phyloP scores from a whole-genome alignment of 2,797 vertebrate genomes.

The Anabacerthia variegaticeps region DNA sequence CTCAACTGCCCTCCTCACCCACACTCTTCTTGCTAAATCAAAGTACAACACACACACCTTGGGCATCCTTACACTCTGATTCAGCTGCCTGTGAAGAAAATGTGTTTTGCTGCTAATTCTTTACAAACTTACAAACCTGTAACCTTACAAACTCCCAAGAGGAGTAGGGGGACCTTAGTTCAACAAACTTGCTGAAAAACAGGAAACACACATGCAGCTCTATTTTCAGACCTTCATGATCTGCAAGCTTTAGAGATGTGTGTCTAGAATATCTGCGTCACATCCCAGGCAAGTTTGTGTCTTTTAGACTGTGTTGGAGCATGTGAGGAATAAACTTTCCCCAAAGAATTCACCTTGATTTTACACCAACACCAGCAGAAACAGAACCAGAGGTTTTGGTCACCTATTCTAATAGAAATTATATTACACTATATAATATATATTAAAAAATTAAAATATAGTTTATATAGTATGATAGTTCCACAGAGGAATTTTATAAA shows the following conservation, averaged over 20 bases:
- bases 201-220: neutral
- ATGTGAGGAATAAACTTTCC: neutral
- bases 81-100: neutral
- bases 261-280: neutral
- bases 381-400: neutral
- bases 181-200: neutral
- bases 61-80: neutral
- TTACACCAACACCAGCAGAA: neutral
- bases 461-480: neutral
- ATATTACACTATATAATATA: too few relatives aligned
- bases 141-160: neutral
- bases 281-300: too few relatives aligned
- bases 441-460: neutral
- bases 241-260: neutral
- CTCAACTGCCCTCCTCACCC: neutral
- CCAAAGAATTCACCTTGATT: neutral
- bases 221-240: neutral
- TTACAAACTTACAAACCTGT: neutral
- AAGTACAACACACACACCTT: neutral
- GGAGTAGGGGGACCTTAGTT: neutral
- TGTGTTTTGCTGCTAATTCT: neutral
- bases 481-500: neutral
- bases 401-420: neutral
- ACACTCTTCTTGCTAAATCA: neutral
- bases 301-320: neutral